phyloP scores from a whole-genome alignment of 2,888 invertebrate species.

The Schizotus pectinicornis region DNA sequence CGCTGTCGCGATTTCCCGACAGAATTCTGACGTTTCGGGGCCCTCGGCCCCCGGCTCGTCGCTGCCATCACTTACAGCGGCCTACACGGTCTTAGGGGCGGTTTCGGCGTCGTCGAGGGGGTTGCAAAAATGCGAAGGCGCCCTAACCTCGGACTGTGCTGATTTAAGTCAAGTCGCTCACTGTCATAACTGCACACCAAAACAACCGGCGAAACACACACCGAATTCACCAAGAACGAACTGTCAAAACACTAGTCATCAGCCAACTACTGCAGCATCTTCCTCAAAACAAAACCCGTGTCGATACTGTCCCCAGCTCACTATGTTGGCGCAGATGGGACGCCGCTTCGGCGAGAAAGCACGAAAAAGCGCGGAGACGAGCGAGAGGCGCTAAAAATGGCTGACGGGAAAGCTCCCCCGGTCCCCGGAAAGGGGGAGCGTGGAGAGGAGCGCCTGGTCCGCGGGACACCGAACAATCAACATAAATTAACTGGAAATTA shows the following conservation, averaged over 20 bases:
- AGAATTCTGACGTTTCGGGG: slow-evolving; percentile 40
- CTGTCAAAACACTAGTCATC: slow-evolving; percentile 28
- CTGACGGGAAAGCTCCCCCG: slow-evolving; percentile 44
- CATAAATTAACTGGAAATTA: too few relatives aligned
- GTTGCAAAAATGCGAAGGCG: not conserved
- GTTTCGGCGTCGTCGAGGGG: slow-evolving; percentile 3
- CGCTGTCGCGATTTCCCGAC: slow-evolving; percentile 44
- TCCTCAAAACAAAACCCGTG: slow-evolving; percentile 45
- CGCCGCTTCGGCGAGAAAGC: slow-evolving; percentile 34
- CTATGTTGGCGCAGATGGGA: slow-evolving; percentile 43
- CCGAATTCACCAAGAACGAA: slow-evolving; percentile 30
- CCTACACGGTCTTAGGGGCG: slow-evolving; percentile 6
- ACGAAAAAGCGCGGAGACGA: slow-evolving; percentile 32
- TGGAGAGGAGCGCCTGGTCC: not conserved
- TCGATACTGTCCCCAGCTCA: slow-evolving; percentile 41
- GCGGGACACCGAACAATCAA: too few relatives aligned
- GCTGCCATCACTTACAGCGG: slow-evolving; percentile 13
- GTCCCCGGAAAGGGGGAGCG: not conserved
- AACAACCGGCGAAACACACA: slow-evolving; percentile 25
- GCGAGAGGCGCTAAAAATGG: slow-evolving; percentile 48
- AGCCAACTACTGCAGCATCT: slow-evolving; percentile 40
- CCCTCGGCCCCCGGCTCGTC: not conserved
- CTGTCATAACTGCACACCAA: slow-evolving; percentile 32
- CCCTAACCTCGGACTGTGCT: not conserved
- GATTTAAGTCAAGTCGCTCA: slow-evolving; percentile 24